phyloP scores from a whole-genome alignment of 1,140 invertebrate species.

The Eubasilissa regina region DNA sequence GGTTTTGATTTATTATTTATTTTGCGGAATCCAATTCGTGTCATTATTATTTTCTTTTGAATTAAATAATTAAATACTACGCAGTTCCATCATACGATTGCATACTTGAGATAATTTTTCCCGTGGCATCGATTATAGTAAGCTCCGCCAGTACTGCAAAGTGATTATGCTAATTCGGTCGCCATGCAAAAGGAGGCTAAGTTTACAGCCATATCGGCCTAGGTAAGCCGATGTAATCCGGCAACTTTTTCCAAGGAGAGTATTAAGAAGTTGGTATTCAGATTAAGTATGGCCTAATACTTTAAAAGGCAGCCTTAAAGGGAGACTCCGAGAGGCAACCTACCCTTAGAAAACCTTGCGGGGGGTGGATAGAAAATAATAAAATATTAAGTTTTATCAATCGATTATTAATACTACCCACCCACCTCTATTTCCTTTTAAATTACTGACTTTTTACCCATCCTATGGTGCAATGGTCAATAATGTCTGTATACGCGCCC shows the following conservation, averaged over 20 bases:
- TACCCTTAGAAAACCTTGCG: background rate
- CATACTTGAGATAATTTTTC: background rate
- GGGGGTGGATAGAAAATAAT: conserved; percentile 2
- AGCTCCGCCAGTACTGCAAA: background rate
- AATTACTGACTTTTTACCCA: too few species aligned
- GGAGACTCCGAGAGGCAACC: background rate
- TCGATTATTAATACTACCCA: too few species aligned
- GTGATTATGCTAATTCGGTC: conserved; percentile 31
- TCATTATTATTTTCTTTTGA: too few species aligned
- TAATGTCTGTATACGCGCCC: too few species aligned
- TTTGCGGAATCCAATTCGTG: too few species aligned
- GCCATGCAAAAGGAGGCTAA: conserved; percentile 19
- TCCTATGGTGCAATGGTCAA: too few species aligned
- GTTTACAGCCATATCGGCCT: conserved; percentile 9
- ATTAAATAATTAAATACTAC: too few species aligned
- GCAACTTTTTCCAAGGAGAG: conserved; percentile 12
- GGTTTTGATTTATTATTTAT: too few species aligned
- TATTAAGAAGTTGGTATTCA: conserved; percentile 28
- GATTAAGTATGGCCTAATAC: conserved; percentile 25
- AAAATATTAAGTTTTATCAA: conserved; percentile 9
- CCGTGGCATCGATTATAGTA: conserved; percentile 13
- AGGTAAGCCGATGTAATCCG: background rate
- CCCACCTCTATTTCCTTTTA: too few species aligned
- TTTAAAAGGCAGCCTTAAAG: conserved; percentile 18
- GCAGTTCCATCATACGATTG: too few species aligned